These are phyloP conservation scores for Toxotes chatareus DNA, from an alignment of 2,113 vertebrate genomes.

Conservation along the genomic window DNA sequence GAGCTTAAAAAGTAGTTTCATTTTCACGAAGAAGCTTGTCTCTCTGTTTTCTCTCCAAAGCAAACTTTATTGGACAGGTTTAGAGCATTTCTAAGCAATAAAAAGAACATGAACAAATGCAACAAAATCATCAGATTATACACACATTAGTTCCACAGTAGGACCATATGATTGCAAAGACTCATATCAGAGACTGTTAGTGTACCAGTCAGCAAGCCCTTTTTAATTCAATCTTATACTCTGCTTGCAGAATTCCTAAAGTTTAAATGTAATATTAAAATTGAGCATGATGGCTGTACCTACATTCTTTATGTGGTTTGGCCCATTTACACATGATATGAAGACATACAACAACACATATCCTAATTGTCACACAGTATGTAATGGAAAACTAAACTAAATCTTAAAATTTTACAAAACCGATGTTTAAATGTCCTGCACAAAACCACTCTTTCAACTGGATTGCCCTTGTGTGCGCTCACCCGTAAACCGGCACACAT, in stretches of 20 bases:
- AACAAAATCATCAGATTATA: slow-evolving; percentile 3
- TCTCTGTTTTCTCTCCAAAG: neutral
- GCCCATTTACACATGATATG: slow-evolving; percentile 6
- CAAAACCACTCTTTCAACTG: neutral
- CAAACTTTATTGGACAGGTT: neutral
- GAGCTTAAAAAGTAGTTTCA: neutral
- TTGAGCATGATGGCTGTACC: neutral
- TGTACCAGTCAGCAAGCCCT: neutral
- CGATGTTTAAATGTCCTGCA: neutral
- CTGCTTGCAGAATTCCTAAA: neutral
- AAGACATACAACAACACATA: no score
- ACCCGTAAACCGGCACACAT: neutral
- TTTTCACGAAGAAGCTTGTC: neutral
- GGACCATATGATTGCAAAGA: neutral
- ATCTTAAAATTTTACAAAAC: no score
- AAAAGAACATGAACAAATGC: neutral
- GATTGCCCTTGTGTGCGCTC: neutral
- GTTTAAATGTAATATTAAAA: neutral
- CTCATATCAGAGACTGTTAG: neutral
- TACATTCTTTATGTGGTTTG: neutral
- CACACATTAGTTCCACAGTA: neutral
- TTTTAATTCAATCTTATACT: neutral
- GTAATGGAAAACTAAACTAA: neutral
- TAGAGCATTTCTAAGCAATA: neutral
- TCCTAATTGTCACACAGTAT: neutral